A percentile compares a stretch with the other conserved stretches of the same genome.
phyloP scores from a whole-genome alignment of 2,797 vertebrate species.

The Geotrypetes seraphini region DNA sequence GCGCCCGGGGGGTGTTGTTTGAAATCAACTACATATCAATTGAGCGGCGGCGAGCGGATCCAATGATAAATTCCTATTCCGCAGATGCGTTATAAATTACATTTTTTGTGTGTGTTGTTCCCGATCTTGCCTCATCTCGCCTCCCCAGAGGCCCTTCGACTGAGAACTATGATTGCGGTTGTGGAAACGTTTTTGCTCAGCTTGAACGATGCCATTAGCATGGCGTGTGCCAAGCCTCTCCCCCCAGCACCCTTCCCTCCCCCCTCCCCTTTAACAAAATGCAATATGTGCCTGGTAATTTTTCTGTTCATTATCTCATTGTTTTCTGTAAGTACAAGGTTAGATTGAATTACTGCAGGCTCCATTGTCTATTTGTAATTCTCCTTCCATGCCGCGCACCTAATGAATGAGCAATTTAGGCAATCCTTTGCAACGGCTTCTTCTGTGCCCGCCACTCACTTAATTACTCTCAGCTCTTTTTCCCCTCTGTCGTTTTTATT shows the following conservation, averaged over 20 bases:
- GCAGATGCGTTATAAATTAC: conserved; percentile 85
- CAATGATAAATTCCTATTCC: conserved; percentile 85
- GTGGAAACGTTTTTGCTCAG: conserved; percentile 73
- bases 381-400: conserved; percentile 71
- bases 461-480: conserved; percentile 90
- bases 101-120: conserved; percentile 75
- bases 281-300: conserved; percentile 81
- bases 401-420: conserved; percentile 99
- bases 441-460: conserved; percentile 85
- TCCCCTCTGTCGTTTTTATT: conserved; percentile 82
- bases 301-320: conserved; percentile 96
- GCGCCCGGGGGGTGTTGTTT: conserved; percentile 80
- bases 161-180: conserved; percentile 73
- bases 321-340: conserved; percentile 98
- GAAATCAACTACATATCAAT: conserved; percentile 98
- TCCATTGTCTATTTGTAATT: conserved; percentile 88
- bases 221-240: conserved; percentile 44
- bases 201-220: conserved; percentile 70
- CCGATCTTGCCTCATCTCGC: conserved; percentile 71
- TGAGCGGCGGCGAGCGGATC: conserved; percentile 76
- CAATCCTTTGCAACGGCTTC: conserved; percentile 86
- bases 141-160: conserved; percentile 72
- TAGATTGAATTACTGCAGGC: conserved; percentile 96
- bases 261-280: conserved; percentile 46
- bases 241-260: conserved; percentile 19